A percentile compares a stretch with the other conserved stretches of the same genome.
phyloP scores from a whole-genome alignment of 2,113 vertebrate genomes.

The Cariama cristata region DNA sequence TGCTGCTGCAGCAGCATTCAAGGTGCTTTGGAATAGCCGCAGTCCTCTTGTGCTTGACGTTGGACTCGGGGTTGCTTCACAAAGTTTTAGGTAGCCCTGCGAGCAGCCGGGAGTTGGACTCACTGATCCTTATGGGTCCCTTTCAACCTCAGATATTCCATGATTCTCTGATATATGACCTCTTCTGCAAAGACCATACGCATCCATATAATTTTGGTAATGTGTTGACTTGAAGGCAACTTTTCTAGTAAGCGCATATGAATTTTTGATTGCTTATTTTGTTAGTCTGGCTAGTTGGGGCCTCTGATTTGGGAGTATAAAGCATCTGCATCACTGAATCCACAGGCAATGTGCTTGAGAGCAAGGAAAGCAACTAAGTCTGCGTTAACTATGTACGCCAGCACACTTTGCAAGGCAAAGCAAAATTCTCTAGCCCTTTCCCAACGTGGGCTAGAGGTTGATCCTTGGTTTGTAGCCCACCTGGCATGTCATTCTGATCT shows the following conservation, averaged over 20 bases:
- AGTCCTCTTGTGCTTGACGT: background rate
- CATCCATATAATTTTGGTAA: background rate
- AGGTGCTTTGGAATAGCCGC: background rate
- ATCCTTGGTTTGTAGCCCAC: background rate
- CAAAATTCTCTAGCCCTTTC: background rate
- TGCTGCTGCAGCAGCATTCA: background rate
- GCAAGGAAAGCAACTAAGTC: background rate
- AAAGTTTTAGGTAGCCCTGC: background rate
- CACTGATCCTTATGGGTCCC: background rate
- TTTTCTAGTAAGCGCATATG: background rate
- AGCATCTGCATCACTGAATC: background rate
- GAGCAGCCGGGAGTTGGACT: background rate
- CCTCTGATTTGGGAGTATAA: background rate
- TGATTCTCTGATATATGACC: accelerated
- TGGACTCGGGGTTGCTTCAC: background rate
- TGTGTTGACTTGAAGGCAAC: background rate
- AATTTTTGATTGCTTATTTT: background rate
- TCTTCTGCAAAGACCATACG: background rate
- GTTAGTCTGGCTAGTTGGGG: background rate
- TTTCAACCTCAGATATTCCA: background rate
- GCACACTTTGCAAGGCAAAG: background rate
- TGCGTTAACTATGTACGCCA: accelerated
- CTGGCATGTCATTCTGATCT: background rate
- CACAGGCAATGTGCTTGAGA: background rate
- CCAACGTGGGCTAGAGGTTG: background rate